phyloP scores from a whole-genome alignment of 2,797 vertebrate species.

The Sebastes cheni region DNA sequence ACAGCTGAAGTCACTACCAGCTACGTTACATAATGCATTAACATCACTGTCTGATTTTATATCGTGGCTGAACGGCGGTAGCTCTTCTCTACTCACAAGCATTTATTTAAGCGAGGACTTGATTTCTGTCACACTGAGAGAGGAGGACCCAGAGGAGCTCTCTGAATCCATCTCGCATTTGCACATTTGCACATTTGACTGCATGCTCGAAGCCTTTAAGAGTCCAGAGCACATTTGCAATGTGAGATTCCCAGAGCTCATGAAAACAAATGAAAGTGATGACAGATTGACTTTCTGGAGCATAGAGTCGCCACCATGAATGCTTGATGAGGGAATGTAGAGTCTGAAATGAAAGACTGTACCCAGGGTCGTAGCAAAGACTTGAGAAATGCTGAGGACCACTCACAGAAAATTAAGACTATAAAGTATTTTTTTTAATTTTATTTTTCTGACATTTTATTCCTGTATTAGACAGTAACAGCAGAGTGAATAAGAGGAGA shows the following conservation, averaged over 20 bases:
- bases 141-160: slow-evolving; percentile 12
- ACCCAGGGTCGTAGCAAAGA: background rate
- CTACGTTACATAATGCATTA: slow-evolving; percentile 26
- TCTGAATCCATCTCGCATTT: slow-evolving; percentile 5
- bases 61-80: background rate
- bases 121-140: slow-evolving; percentile 15
- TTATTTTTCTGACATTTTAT: background rate
- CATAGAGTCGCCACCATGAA: slow-evolving; percentile 1
- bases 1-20: slow-evolving; percentile 1
- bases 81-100: background rate
- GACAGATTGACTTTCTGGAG: slow-evolving; percentile 33
- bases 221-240: slow-evolving; percentile 40
- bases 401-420: slow-evolving; percentile 19
- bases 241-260: slow-evolving; percentile 32
- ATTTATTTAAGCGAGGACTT: slow-evolving; percentile 6
- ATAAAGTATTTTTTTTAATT: background rate
- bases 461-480: background rate
- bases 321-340: slow-evolving; percentile 4
- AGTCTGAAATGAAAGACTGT: slow-evolving; percentile 19
- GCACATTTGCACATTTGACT: slow-evolving; percentile 27
- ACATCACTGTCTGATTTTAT: slow-evolving; percentile 28
- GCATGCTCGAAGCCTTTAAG: slow-evolving; percentile 14
- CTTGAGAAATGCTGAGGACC: background rate
- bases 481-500: background rate
- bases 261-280: slow-evolving; percentile 42